Evolutionary conservation across 1,140 invertebrate genomes (phyloP).

Genomic region (Anoplolepis gracilipes): DNA sequence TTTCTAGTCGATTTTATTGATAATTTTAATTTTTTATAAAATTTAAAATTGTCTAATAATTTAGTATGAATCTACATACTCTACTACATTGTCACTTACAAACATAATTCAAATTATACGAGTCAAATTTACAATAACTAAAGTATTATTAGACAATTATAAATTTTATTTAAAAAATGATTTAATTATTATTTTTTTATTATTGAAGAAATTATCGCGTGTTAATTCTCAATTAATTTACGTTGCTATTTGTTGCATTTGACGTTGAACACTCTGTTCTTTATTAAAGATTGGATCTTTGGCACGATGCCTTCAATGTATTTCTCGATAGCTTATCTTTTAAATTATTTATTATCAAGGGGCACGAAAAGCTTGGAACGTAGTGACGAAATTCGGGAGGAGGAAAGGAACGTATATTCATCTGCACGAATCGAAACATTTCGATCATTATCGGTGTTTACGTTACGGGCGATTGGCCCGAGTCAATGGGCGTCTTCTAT

Average conservation of each 20-base stretch:
- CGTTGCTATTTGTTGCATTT: background rate
- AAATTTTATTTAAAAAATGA: too few species aligned
- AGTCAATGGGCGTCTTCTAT: conserved; percentile 60
- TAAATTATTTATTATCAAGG: conserved; percentile 26
- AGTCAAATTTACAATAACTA: too few species aligned
- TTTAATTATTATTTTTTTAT: background rate
- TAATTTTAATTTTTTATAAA: too few species aligned
- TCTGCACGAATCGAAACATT: conserved; percentile 36
- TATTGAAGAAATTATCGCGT: background rate
- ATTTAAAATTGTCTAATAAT: too few species aligned
- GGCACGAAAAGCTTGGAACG: background rate
- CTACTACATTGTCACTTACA: too few species aligned
- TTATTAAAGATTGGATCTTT: conserved; percentile 11
- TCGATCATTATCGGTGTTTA: conserved; percentile 72
- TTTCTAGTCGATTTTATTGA: too few species aligned
- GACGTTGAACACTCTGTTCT: background rate
- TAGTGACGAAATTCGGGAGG: background rate
- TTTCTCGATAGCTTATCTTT: conserved; percentile 12
- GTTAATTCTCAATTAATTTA: background rate
- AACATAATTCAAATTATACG: too few species aligned
- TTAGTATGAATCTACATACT: too few species aligned
- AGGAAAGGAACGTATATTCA: background rate
- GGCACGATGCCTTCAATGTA: background rate
- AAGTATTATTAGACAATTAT: too few species aligned
- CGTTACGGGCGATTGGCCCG: conserved; percentile 65